Base-by-base conservation (phyloP, 2,797 vertebrate genomes). In the Cossypha caffra region DNA sequence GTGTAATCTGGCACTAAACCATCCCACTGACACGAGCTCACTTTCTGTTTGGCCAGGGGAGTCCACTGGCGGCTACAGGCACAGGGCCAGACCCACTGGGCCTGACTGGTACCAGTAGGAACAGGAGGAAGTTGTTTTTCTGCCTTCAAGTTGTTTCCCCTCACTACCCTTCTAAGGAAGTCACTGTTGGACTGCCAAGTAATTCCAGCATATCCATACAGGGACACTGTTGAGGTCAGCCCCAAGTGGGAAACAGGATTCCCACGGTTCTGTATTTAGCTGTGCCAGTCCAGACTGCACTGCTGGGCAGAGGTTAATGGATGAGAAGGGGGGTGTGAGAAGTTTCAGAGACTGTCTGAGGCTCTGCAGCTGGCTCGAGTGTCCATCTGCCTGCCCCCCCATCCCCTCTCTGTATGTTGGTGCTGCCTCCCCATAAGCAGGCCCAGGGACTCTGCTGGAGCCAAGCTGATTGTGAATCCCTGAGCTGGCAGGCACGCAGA, bases 261-360 rank as follows among this genome's bases (percentile, higher is more conserved):
- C 96, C 94, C 96, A 96, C 16, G 16, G 94, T 93, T 83, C 91
- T 78, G 83, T 61, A 86, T 88, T 89, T 74, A 91, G 91, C 77
- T 57, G 33, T 68, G 58, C 78, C 74, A 73, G 69, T 16, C 80
- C n/a, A 48, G 84, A 47, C 83, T 73, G 62, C 21, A 12, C 82
- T 93, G 59, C 58, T 69, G 62, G 80, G 85, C 73, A 83, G 79
- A 86, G 62, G 76, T 90, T 74, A 90, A 74, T 6, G n/a, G 72
- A 72, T 66, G 47, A 48, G 68, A 78, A 68, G 33, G n/a, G 55
- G 38, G 15, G 11, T 31, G 54, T 47, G 86, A 82, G 54, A 90
- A 59, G 13, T 83, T 88, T 58, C 3, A 8, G 73, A 78, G 47
- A 23, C 68, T 71, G 84, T 48, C 74, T 86, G 64, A 81, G 42